These are phyloP conservation scores for Crossaster papposus DNA, from an alignment of 53 echinoderm and acorn worm species.

Conservation along the genomic window DNA sequence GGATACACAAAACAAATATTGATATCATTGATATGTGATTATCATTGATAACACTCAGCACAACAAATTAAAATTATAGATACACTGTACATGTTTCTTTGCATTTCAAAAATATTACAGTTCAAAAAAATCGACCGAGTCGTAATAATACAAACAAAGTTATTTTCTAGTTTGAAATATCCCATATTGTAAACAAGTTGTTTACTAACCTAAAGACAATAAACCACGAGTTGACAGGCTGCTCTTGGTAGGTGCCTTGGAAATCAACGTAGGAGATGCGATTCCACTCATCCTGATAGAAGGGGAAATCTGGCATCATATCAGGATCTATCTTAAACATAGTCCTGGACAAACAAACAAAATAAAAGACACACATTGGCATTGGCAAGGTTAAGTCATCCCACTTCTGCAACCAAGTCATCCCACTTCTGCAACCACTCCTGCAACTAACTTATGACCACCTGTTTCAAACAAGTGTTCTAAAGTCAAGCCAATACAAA, in stretches of 20 bases:
- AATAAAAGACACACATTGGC: no score
- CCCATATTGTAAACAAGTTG: neutral
- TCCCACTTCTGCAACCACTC: constrained; percentile 8
- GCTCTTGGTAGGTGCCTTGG: constrained; percentile 97
- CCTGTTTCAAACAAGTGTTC: neutral
- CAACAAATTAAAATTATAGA: neutral
- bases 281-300: constrained; percentile 99
- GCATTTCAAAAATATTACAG: no score
- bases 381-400: neutral
- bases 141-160: neutral
- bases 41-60: neutral
- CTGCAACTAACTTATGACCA: neutral
- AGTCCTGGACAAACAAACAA: constrained; percentile 55
- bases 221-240: constrained; percentile 95
- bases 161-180: neutral
- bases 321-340: constrained; percentile 98
- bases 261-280: constrained; percentile 91
- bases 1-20: neutral
- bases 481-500: no score
- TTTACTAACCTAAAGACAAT: constrained; percentile 92
- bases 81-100: no score
- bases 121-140: no score
- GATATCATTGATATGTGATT: constrained; percentile 11
- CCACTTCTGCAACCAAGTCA: neutral
- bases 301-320: constrained; percentile 95